Evolutionary conservation across 1,140 invertebrate species (phyloP), one percentile per base, ranked within the genome.

Genomic region (Drosophila rhopaloa): DNA sequence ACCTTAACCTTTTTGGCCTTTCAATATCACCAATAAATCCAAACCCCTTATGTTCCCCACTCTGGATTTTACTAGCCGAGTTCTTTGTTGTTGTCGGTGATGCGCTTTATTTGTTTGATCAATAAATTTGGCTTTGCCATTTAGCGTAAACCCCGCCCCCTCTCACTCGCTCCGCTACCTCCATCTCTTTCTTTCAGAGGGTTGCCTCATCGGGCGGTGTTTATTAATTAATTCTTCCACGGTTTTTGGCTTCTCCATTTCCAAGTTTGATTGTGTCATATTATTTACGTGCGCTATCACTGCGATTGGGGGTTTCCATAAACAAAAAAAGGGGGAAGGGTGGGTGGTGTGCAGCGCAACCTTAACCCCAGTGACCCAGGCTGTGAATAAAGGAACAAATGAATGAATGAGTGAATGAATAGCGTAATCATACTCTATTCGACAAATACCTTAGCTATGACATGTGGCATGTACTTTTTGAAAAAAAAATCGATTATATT

Each of bases 61-160:
- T 56, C 67, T 57, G 60, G 58, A 53, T 59, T 48, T 40, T 62
- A 37, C 35, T 43, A 47, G 50, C 41, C 13, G 37, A 14, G 24
- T 47, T 53, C 35, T 38, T 55, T 40, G 55, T 11, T 32, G 5
- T 24, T 7, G 55, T 27, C 41, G 66, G 29, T 56, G 81, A 71
- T 85, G 81, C 83, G 82, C 75, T 86, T 85, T 79, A 86, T 86
- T 86, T 86, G 83, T 86, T 86, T 86, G 83, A 86, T 86, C 83
- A 86, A 86, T 86, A 86, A 79, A 79, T 86, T 88, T 57, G 68
- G 66, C 60, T 40, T 57, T 58, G 60, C 62, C 77, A 57, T 75
- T 88, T 86, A 76, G 60, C 59, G 46, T 37, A 46, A 32, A 32
- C 14, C 27, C 54, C 35, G 41, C 50, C 5, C 24, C 11, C 37